Base-by-base conservation (phyloP, 37 sponge, comb jelly and placozoan species). In the Petrosia ficiformis region DNA sequence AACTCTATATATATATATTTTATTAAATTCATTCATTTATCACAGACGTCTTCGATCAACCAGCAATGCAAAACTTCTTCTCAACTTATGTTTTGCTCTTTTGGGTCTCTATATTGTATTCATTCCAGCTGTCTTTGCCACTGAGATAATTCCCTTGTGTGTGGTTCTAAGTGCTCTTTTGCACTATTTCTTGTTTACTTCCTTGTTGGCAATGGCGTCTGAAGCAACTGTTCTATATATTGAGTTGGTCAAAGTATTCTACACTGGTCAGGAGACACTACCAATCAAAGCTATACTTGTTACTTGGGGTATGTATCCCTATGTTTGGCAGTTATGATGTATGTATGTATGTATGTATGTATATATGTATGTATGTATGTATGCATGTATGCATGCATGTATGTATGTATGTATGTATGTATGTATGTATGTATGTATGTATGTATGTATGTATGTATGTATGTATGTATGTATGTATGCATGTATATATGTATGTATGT, bases 201-300 rank as follows among this genome's bases (percentile, higher is more conserved):
- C 63, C 25, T 61, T 61, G 5, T 5, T 61, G 14, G 6, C 28
- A 6, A 61, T 61, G 63, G 22, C 28, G 63, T 11, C 63, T 61
- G 63, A 61, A 61, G 22, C 63, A n/a, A n/a, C 28, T n/a, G n/a
- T 26, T n/a, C 63, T 61, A 6, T 61, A 61, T 61, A 22, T 61
- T 6, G 28, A 61, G 26, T 29, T 61, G 11, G 63, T 61, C n/a
- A n/a, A 26, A n/a, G 63, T 61, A 8, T n/a, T 61, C n/a, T 24
- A 5, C n/a, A 61, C 28, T 61, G 28, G 28, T 11, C 11, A 26
- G n/a, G 28, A 22, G 28, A 26, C 11, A 6, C 6, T 26, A 5
- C 5, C n/a, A 24, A 61, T 61, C 25, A 61, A 61, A n/a, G 63
- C 63, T 26, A 26, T 26, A 24, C 22, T 61, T 5, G 63, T 61